Conservation (phyloP, 2,797 vertebrate species). For the Parambassis ranga region DNA sequence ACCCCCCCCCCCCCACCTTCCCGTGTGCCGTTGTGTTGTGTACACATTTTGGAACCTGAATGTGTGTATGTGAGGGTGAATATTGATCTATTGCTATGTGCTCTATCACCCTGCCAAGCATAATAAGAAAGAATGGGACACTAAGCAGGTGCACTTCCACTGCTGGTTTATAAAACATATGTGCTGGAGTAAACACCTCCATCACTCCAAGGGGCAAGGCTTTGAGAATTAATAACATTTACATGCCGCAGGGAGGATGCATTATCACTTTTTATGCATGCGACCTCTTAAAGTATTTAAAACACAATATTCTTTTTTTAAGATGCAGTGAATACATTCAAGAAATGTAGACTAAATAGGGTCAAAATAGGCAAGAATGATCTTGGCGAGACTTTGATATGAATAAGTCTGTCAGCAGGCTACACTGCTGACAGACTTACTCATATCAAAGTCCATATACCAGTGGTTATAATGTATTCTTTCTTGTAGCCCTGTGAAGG, state of each 20-base stretch:
- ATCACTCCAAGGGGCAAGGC: constrained; percentile 52
- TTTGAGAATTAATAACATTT: constrained; percentile 48
- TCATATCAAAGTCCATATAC: constrained; percentile 1
- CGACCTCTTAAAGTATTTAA: constrained; percentile 34
- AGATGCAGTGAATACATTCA: constrained; percentile 17
- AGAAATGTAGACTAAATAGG: constrained; percentile 23
- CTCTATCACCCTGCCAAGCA: constrained; percentile 73
- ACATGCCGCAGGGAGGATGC: constrained; percentile 20
- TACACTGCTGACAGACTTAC: too few species aligned
- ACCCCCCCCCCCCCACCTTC: too few species aligned
- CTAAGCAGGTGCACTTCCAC: constrained; percentile 66
- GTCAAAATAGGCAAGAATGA: constrained; percentile 25
- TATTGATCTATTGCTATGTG: constrained; percentile 71
- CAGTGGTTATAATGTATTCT: not conserved
- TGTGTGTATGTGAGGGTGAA: constrained; percentile 23
- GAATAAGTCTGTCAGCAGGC: constrained; percentile 4
- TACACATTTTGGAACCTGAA: not conserved
- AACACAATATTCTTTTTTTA: constrained; percentile 5
- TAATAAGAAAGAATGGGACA: constrained; percentile 75
- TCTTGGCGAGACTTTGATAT: constrained; percentile 15
- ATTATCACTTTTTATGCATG: constrained; percentile 19
- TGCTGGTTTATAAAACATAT: constrained; percentile 73
- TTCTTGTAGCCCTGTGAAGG: not conserved
- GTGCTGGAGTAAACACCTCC: constrained; percentile 69
- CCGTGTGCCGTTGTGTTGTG: not conserved